These are phyloP conservation scores for Acleris sparsana DNA, from an alignment of 2,888 invertebrate genomes.

Conservation along the genomic window DNA sequence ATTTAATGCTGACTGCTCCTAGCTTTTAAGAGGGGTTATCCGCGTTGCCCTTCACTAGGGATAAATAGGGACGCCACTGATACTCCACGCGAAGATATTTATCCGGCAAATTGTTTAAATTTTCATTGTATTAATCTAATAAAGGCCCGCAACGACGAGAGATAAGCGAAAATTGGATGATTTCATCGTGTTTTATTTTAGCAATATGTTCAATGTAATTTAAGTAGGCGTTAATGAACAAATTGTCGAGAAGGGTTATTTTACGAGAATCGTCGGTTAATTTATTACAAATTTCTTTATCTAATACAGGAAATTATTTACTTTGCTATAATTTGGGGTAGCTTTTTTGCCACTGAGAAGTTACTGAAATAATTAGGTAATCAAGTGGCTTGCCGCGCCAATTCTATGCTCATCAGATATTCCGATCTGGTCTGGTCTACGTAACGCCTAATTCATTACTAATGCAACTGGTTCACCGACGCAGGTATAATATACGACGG, in stretches of 20 bases:
- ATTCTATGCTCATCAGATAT: background rate
- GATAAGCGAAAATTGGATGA: constrained; percentile 73
- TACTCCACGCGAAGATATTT: constrained; percentile 81
- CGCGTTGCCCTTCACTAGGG: constrained; percentile 79
- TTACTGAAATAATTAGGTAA: background rate
- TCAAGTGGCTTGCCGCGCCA: background rate
- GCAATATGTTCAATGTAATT: constrained; percentile 61
- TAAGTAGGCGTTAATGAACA: constrained; percentile 58
- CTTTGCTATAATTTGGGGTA: too few species aligned
- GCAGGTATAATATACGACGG: constrained; percentile 4
- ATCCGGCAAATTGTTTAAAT: constrained; percentile 85
- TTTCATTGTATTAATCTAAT: constrained; percentile 83
- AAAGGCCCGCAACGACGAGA: constrained; percentile 75
- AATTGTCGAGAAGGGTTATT: constrained; percentile 46
- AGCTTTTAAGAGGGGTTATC: constrained; percentile 84
- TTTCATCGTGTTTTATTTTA: constrained; percentile 70
- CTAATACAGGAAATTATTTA: background rate
- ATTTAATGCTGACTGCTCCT: constrained; percentile 84
- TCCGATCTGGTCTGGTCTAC: background rate
- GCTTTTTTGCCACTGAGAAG: background rate
- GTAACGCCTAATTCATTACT: background rate
- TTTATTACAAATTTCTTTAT: constrained; percentile 1
- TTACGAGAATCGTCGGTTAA: constrained; percentile 9
- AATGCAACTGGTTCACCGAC: constrained; percentile 9
- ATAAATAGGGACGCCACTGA: constrained; percentile 81